phyloP scores from a whole-genome alignment of 2,888 invertebrate genomes.

The Melanargia galathea region DNA sequence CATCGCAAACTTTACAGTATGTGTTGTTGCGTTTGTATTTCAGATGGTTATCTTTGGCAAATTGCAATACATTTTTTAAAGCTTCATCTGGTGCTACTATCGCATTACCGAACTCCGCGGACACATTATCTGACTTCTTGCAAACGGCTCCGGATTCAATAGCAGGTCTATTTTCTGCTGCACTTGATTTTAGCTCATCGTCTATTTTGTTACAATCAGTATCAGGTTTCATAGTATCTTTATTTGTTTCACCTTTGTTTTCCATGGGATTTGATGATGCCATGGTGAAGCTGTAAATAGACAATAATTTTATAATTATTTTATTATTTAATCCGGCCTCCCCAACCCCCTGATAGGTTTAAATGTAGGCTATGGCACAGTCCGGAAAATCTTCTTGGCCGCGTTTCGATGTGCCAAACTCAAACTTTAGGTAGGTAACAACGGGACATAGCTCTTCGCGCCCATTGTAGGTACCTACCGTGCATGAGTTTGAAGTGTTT shows the following conservation, averaged over 20 bases:
- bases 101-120: not conserved
- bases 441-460: too few relatives aligned
- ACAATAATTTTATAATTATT: not conserved
- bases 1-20: conserved; percentile 46
- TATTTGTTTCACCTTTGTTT: not conserved
- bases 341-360: too few relatives aligned
- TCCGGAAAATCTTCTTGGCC: too few relatives aligned
- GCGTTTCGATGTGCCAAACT: too few relatives aligned
- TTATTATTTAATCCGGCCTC: too few relatives aligned
- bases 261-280: not conserved
- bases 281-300: not conserved
- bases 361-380: too few relatives aligned
- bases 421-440: too few relatives aligned
- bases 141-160: too few relatives aligned
- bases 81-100: conserved; percentile 24
- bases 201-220: not conserved
- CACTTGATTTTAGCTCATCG: not conserved
- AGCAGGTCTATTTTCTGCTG: too few relatives aligned
- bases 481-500: too few relatives aligned
- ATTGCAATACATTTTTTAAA: conserved; percentile 31
- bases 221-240: not conserved
- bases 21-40: conserved; percentile 45
- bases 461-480: too few relatives aligned
- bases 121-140: not conserved
- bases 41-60: conserved; percentile 46